Evolutionary conservation across 2,113 vertebrate genomes (phyloP).

Genomic region (Apodemus sylvaticus): DNA sequence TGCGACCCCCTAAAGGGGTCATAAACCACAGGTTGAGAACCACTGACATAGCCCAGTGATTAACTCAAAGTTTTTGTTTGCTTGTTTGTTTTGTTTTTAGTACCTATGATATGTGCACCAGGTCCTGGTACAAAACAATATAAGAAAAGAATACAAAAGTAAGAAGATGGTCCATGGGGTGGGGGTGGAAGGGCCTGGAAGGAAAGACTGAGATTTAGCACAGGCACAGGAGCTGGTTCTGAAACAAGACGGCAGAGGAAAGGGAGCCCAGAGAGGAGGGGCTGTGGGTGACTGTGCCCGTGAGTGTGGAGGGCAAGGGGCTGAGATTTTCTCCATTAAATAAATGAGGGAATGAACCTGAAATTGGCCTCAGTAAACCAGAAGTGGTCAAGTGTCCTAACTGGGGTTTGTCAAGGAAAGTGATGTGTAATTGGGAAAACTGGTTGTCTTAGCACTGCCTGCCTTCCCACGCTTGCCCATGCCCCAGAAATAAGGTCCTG

Average conservation of each 20-base stretch:
- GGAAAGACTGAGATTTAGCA: neutral
- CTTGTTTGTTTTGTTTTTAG: neutral
- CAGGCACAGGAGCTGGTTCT: neutral
- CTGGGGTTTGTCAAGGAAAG: neutral
- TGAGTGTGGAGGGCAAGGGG: neutral
- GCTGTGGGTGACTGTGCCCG: neutral
- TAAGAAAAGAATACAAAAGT: too few relatives aligned
- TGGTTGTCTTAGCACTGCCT: neutral
- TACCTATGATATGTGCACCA: neutral
- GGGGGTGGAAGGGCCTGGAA: neutral
- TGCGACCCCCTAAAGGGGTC: neutral
- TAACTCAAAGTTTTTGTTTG: neutral
- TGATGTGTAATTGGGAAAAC: neutral
- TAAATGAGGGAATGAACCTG: neutral
- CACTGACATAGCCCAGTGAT: neutral
- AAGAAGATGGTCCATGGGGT: fast-evolving
- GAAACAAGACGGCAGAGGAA: neutral
- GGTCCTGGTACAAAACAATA: too few relatives aligned
- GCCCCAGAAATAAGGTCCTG: too few relatives aligned
- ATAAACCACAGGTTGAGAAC: neutral
- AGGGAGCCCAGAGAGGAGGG: neutral
- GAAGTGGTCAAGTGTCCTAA: neutral
- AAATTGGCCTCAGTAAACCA: neutral
- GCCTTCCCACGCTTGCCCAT: neutral
- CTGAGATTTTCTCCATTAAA: neutral